Conservation (phyloP, 2,113 vertebrate species). For the Syngnathus floridae region DNA sequence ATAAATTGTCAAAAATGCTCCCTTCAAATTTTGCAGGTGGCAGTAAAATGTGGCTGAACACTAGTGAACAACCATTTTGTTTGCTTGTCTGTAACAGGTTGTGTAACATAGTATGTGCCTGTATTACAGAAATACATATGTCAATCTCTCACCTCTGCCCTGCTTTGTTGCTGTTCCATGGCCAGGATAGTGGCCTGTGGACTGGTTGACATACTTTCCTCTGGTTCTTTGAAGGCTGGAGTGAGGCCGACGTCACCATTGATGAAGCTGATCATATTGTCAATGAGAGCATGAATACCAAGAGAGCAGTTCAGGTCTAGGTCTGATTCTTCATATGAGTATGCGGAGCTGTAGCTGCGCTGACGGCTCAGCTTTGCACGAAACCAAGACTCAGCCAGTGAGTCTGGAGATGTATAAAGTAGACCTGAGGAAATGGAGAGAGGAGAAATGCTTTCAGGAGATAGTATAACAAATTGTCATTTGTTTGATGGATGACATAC, state of each 20-base stretch:
- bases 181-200: constrained; percentile 87
- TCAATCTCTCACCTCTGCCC: constrained; percentile 79
- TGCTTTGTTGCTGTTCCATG: constrained; percentile 92
- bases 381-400: constrained; percentile 85
- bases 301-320: constrained; percentile 82
- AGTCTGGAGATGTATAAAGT: constrained; percentile 72
- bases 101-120: background rate
- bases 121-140: background rate
- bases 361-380: constrained; percentile 81
- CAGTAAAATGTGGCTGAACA: background rate
- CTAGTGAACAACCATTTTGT: background rate
- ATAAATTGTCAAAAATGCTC: too few species aligned
- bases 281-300: constrained; percentile 85
- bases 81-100: background rate
- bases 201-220: constrained; percentile 91
- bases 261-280: constrained; percentile 91
- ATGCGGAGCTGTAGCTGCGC: constrained; percentile 73
- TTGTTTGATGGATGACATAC: constrained; percentile 15
- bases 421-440: constrained; percentile 46
- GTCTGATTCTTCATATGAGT: constrained; percentile 80
- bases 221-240: constrained; percentile 90
- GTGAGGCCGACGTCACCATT: constrained; percentile 86
- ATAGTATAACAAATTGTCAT: background rate
- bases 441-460: constrained; percentile 27
- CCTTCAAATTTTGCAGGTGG: too few species aligned